Conservation (phyloP, 2,888 invertebrate species). For the Dicyrtomina minuta region DNA sequence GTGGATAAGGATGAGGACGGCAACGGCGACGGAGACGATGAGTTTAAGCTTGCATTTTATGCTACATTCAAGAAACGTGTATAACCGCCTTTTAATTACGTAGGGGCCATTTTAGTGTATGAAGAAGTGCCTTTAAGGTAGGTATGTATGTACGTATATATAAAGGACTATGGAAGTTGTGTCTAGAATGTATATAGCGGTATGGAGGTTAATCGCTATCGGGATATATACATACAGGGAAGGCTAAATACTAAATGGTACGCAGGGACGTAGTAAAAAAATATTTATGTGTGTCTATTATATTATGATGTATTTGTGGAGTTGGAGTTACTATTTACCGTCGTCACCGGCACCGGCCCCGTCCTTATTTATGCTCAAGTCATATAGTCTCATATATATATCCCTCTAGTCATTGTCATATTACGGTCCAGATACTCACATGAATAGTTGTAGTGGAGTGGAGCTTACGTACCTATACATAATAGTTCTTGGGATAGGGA, state of each 20-base stretch:
- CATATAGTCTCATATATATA: neutral
- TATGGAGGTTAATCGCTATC: neutral
- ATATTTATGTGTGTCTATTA: conserved; percentile 6
- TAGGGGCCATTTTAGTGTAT: too few relatives aligned
- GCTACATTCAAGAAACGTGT: too few relatives aligned
- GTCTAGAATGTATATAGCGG: too few relatives aligned
- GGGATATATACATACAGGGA: too few relatives aligned
- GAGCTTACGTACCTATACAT: neutral
- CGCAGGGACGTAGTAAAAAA: neutral
- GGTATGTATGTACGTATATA: too few relatives aligned
- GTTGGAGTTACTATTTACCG: neutral
- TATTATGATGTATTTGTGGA: conserved; percentile 2
- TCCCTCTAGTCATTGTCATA: neutral
- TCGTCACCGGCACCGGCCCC: too few relatives aligned
- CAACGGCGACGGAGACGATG: too few relatives aligned
- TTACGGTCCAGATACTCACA: neutral
- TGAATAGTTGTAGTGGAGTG: neutral
- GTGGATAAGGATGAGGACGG: too few relatives aligned
- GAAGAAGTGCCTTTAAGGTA: too few relatives aligned
- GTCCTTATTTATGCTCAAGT: too few relatives aligned
- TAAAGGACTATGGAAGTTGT: neutral
- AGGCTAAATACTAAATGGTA: conserved; percentile 1
- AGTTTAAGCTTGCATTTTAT: too few relatives aligned
- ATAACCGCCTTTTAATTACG: too few relatives aligned
- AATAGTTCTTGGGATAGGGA: neutral